Conservation (phyloP, 2,888 invertebrate species). For the Lacanobia oleracea region DNA sequence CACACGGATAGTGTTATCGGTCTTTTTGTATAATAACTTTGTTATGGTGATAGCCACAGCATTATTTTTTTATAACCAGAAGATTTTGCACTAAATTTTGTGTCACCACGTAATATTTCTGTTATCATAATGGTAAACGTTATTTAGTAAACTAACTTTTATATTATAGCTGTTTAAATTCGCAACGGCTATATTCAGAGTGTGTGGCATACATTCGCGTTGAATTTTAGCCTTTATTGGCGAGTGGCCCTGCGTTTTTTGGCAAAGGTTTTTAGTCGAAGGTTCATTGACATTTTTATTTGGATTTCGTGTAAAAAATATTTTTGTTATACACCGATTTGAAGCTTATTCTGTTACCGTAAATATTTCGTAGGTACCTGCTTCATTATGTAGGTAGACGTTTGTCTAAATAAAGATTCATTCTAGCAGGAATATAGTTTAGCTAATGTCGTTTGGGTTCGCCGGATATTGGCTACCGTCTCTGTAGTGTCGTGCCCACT, state of each 20-base stretch:
- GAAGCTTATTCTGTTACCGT: not conserved
- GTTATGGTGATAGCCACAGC: constrained; percentile 40
- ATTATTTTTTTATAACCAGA: constrained; percentile 29
- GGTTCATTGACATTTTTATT: constrained; percentile 47
- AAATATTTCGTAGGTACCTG: not conserved
- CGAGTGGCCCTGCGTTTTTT: constrained; percentile 34
- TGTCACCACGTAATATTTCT: constrained; percentile 28
- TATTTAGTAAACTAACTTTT: constrained; percentile 5
- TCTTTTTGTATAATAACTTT: constrained; percentile 65
- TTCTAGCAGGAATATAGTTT: constrained; percentile 28
- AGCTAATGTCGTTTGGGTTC: constrained; percentile 23
- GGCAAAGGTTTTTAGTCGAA: constrained; percentile 38
- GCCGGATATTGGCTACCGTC: constrained; percentile 51
- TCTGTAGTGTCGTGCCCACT: constrained; percentile 45
- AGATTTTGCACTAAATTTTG: constrained; percentile 17
- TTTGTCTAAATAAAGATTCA: constrained; percentile 22
- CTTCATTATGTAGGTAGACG: not conserved
- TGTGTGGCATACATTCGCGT: constrained; percentile 6
- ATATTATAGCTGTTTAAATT: constrained; percentile 17
- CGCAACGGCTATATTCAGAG: constrained; percentile 17
- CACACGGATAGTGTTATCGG: constrained; percentile 70
- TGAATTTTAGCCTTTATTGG: constrained; percentile 35
- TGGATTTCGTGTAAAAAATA: constrained; percentile 15
- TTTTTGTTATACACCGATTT: not conserved
- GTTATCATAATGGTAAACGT: not conserved